Conservation (phyloP, 2,888 invertebrate species). For the Eucera pruinosa region DNA sequence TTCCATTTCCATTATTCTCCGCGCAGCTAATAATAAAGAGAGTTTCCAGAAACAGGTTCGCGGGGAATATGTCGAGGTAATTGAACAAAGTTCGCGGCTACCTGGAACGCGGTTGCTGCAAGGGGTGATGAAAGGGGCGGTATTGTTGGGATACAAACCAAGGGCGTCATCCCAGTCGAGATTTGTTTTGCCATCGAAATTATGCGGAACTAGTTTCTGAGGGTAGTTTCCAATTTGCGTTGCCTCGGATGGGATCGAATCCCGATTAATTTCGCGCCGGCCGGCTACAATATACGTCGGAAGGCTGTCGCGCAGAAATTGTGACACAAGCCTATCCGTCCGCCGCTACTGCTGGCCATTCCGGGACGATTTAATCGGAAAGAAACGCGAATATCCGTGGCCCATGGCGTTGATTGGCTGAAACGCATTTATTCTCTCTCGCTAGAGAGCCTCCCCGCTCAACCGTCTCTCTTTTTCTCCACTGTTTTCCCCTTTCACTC, state of each 20-base stretch:
- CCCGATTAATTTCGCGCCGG: slow-evolving; percentile 78
- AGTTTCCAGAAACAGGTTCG: neutral
- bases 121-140: slow-evolving; percentile 3
- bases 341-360: slow-evolving; percentile 38
- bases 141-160: slow-evolving; percentile 55
- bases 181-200: slow-evolving; percentile 80
- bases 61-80: slow-evolving; percentile 42
- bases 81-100: slow-evolving; percentile 49
- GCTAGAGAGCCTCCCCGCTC: slow-evolving; percentile 14
- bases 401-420: slow-evolving; percentile 68
- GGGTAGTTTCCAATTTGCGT: slow-evolving; percentile 81
- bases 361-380: slow-evolving; percentile 75
- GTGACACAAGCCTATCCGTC: slow-evolving; percentile 63
- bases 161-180: slow-evolving; percentile 53
- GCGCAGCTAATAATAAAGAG: slow-evolving; percentile 8
- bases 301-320: slow-evolving; percentile 68
- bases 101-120: slow-evolving; percentile 7
- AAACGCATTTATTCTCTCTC: slow-evolving; percentile 70
- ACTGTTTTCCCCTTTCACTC: slow-evolving; percentile 25
- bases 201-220: slow-evolving; percentile 81
- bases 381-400: slow-evolving; percentile 71
- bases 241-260: slow-evolving; percentile 76
- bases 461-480: neutral
- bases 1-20: neutral
- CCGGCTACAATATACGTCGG: slow-evolving; percentile 55